A percentile compares a stretch with the other conserved stretches of the same genome.
These are phyloP conservation scores for Eupristina koningsbergeri DNA, from an alignment of 1,140 invertebrate genomes.

Conservation along the genomic window DNA sequence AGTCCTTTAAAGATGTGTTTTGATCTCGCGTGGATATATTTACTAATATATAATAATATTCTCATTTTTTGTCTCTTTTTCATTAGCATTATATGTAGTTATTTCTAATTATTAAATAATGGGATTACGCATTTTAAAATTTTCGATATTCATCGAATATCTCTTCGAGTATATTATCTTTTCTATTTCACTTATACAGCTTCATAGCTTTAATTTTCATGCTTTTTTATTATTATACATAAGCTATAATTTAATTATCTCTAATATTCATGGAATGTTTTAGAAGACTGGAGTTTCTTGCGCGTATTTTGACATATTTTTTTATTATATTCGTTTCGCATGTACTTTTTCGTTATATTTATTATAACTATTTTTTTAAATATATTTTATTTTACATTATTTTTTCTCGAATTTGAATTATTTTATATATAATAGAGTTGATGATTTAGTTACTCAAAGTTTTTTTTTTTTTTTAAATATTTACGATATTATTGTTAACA, in stretches of 20 bases:
- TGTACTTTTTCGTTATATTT: neutral
- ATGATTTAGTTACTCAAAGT: neutral
- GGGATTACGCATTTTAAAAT: slow-evolving; percentile 9
- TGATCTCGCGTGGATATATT: neutral
- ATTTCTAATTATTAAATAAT: neutral
- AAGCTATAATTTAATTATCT: slow-evolving; percentile 39
- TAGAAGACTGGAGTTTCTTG: slow-evolving; percentile 44
- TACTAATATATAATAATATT: neutral
- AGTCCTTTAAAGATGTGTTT: neutral
- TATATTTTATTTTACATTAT: neutral
- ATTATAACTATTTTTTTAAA: neutral
- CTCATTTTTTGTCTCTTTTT: slow-evolving; percentile 24
- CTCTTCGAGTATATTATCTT: neutral
- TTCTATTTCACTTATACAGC: no score
- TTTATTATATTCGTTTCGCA: slow-evolving; percentile 2
- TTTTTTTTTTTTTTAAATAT: neutral
- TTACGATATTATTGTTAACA: neutral
- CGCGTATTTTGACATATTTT: neutral
- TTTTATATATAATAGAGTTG: slow-evolving; percentile 4
- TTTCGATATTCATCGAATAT: slow-evolving; percentile 23
- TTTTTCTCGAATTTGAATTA: neutral
- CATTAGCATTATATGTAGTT: slow-evolving; percentile 14
- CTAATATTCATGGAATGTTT: slow-evolving; percentile 44
- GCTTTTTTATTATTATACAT: neutral
- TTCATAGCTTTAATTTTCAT: no score